A percentile compares a stretch with the other conserved stretches of the same genome.
Evolutionary conservation across 2,888 invertebrate genomes (phyloP).

Genomic region (Hoplodrina ambigua): DNA sequence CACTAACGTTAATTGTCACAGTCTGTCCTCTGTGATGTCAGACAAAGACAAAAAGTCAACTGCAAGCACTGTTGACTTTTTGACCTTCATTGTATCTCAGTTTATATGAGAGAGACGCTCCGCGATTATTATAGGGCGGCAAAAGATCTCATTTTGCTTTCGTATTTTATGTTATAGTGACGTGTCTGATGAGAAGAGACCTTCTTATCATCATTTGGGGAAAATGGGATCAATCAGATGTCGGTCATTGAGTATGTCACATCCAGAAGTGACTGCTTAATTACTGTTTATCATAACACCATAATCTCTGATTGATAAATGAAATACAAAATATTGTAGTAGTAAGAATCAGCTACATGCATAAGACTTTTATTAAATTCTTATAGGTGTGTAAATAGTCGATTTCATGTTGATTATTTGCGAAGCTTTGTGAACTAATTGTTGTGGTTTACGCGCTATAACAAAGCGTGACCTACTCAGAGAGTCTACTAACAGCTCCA

Average conservation of each 20-base stretch:
- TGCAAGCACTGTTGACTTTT: not conserved
- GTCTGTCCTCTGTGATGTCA: conserved; percentile 7
- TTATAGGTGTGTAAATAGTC: not conserved
- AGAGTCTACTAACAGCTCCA: not conserved
- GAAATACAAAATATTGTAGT: no score
- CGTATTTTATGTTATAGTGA: conserved; percentile 8
- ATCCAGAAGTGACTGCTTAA: not conserved
- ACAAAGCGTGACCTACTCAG: not conserved
- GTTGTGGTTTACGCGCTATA: not conserved
- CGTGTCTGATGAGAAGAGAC: not conserved
- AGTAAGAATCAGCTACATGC: no score
- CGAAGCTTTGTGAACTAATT: not conserved
- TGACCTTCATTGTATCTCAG: conserved; percentile 29
- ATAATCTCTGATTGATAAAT: no score
- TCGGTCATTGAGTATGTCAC: not conserved
- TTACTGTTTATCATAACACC: no score
- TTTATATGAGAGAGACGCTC: not conserved
- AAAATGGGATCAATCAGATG: not conserved
- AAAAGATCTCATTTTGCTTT: conserved; percentile 1
- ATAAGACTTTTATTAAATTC: no score
- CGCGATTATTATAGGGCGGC: conserved; percentile 1
- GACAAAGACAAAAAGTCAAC: no score
- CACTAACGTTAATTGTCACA: conserved; percentile 16
- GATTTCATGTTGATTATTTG: not conserved
- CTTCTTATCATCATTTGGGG: not conserved